Evolutionary conservation across 2,797 vertebrate species (phyloP).

Genomic region (Furcifer pardalis): DNA sequence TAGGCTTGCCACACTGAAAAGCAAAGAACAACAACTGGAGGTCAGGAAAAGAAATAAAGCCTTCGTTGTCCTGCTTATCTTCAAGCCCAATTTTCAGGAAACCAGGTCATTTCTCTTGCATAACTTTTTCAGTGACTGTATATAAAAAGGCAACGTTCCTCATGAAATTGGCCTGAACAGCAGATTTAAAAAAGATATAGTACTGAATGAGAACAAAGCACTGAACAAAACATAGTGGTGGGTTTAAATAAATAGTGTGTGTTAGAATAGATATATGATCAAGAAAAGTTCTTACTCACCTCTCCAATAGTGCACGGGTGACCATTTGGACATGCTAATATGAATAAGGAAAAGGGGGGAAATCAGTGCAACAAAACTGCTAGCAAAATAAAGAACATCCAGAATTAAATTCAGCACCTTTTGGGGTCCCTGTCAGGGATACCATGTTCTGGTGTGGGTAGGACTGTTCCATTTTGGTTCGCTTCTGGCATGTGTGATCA

Average conservation of each 20-base stretch:
- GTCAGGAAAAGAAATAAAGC: not conserved
- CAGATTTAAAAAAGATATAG: not conserved
- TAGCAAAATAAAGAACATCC: not conserved
- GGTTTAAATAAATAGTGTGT: not conserved
- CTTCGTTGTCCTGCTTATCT: not conserved
- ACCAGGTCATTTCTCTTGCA: not conserved
- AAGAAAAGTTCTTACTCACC: conserved; percentile 82
- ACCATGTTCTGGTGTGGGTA: too few relatives aligned
- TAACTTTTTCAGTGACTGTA: too few relatives aligned
- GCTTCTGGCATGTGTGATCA: too few relatives aligned
- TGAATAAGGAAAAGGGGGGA: conserved; percentile 37
- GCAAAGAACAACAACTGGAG: not conserved
- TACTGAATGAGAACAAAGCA: not conserved
- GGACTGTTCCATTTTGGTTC: too few relatives aligned
- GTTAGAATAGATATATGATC: not conserved
- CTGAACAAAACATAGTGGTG: not conserved
- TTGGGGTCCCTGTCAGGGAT: too few relatives aligned
- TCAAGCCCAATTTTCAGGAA: not conserved
- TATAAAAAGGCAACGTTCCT: not conserved
- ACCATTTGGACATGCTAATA: conserved; percentile 86
- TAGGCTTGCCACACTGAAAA: conserved; percentile 86
- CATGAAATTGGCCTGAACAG: not conserved
- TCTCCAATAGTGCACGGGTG: conserved; percentile 91
- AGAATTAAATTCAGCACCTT: not conserved
- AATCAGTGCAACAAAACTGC: not conserved